These are phyloP conservation scores for Pterocles orientalis DNA, from an alignment of 2,113 vertebrate species.

Conservation along the genomic window DNA sequence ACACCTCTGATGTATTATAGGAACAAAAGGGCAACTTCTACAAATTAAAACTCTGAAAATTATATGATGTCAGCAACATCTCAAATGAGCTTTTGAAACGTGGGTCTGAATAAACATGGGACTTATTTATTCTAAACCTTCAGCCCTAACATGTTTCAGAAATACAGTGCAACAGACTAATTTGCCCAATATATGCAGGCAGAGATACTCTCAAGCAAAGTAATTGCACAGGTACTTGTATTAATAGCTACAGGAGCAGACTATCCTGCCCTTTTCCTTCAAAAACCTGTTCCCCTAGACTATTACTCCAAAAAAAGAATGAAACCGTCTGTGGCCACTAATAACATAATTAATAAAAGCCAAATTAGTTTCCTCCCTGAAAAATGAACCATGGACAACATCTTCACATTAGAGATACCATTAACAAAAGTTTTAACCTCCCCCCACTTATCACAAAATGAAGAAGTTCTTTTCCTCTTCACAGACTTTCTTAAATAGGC, in stretches of 20 bases:
- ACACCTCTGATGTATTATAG: neutral
- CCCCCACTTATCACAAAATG: neutral
- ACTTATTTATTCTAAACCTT: constrained; percentile 25
- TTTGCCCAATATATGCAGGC: constrained; percentile 30
- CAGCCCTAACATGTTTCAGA: constrained; percentile 1
- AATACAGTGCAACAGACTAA: constrained; percentile 10
- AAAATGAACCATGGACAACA: neutral
- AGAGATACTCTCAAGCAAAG: constrained; percentile 18
- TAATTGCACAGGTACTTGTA: constrained; percentile 31
- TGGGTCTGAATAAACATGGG: neutral
- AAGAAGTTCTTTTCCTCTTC: neutral
- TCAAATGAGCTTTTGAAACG: neutral
- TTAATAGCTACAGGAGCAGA: constrained; percentile 44
- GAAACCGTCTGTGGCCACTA: neutral
- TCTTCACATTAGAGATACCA: neutral
- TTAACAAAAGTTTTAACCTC: neutral
- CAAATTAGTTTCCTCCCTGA: constrained; percentile 4
- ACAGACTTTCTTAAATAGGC: neutral
- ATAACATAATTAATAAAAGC: constrained; percentile 37
- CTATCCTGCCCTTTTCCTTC: neutral
- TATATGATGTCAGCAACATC: neutral
- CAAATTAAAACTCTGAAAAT: constrained; percentile 50
- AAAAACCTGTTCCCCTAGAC: neutral
- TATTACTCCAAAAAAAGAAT: constrained; percentile 21
- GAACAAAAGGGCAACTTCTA: constrained; percentile 38